These are phyloP conservation scores for Gallinago undulata DNA, from an alignment of 2,113 vertebrate species.

Conservation along the genomic window DNA sequence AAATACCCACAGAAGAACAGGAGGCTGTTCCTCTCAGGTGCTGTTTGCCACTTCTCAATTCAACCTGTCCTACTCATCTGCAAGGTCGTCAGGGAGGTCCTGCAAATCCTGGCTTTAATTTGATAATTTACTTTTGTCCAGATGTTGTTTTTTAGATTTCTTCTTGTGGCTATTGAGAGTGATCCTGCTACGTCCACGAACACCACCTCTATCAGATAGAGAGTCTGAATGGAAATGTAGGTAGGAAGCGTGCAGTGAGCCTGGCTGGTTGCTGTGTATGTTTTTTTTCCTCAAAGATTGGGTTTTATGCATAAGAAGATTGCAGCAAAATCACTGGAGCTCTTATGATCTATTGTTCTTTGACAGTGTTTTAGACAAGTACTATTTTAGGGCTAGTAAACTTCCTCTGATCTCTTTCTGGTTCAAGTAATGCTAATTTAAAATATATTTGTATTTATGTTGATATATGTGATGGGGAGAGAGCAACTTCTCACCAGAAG, in stretches of 20 bases:
- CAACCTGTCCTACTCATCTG: background rate
- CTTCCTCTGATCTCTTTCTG: background rate
- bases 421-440: background rate
- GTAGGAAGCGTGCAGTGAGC: background rate
- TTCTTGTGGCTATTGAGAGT: background rate
- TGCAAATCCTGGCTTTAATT: background rate
- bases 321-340: background rate
- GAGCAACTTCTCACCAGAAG: background rate
- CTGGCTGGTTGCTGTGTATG: background rate
- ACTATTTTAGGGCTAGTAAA: background rate
- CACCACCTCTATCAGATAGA: background rate
- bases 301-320: background rate
- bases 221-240: background rate
- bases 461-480: background rate
- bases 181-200: background rate
- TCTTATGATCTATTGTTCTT: background rate
- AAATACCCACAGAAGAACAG: background rate
- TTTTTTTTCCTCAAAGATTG: background rate
- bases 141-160: background rate
- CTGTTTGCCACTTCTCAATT: background rate
- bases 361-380: background rate
- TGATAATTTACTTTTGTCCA: background rate
- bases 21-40: background rate
- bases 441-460: background rate
- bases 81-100: background rate